Evolutionary conservation across 2,113 vertebrate species (phyloP).

Genomic region (Pyxicephalus adspersus): DNA sequence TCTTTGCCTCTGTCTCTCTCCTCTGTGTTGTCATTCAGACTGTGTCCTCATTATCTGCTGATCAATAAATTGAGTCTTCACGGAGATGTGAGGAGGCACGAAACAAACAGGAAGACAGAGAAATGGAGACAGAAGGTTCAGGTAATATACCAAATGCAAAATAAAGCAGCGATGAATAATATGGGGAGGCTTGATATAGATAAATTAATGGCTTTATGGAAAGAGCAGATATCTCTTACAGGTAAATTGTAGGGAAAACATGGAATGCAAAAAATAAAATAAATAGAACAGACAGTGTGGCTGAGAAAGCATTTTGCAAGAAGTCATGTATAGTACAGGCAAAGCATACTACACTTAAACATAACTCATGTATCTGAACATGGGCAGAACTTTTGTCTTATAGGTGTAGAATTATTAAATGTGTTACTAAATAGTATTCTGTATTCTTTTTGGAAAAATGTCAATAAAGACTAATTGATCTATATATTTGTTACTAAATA

Average conservation of each 20-base stretch:
- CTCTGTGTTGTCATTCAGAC: constrained; percentile 56
- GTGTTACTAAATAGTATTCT: no score
- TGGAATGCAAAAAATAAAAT: neutral
- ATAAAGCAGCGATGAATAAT: neutral
- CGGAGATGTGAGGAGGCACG: constrained; percentile 49
- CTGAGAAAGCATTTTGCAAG: constrained; percentile 4
- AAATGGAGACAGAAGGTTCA: constrained; percentile 30
- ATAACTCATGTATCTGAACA: no score
- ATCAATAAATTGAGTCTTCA: constrained; percentile 58
- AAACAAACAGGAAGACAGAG: constrained; percentile 48
- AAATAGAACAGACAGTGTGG: neutral
- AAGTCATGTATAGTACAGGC: no score
- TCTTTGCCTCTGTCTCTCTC: constrained; percentile 46
- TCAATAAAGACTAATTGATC: no score
- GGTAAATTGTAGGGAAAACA: neutral
- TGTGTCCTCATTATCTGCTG: constrained; percentile 57
- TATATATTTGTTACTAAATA: no score
- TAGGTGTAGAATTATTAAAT: no score
- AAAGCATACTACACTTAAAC: no score
- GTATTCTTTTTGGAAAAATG: no score
- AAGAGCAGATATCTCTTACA: neutral
- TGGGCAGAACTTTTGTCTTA: no score
- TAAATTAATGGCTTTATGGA: neutral
- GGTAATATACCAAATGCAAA: constrained; percentile 27
- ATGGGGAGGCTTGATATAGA: neutral